Evolutionary conservation across 2,888 invertebrate species (phyloP), one percentile per base, ranked within the genome.

Genomic region (Lottia scabra): DNA sequence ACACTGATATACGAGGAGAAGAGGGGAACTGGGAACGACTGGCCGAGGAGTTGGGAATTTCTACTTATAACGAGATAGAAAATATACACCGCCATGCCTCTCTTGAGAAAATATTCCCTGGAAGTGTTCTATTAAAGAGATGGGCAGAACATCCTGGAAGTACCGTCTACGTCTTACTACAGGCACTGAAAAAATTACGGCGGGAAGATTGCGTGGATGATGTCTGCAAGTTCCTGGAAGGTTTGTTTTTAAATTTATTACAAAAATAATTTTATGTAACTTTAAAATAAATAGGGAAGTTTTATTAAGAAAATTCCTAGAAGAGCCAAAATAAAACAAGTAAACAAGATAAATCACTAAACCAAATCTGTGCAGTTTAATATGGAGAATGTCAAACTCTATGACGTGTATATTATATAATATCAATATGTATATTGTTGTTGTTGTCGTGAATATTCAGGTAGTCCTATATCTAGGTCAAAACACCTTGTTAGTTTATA

Each of bases 11-110:
- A n/a, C 63, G 46, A 23, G 43, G 67, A 43, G 63, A 45, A 13
- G 46, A 65, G 8, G 72, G 72, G 10, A 72, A 70, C 46, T 75
- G 75, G 75, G 75, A 72, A 48, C 30, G 66, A 16, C 56, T 75
- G 45, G 75, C 75, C 13, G 75, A 75, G 46, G 69, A 75, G 19
- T 67, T 75, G 62, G 75, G 75, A 63, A 67, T 72, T 43, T 63
- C 27, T 13, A 46, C 70, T 0, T 30, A 19, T 30, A 19, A 38
- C 15, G 70, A 70, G 38, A 15, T 70, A 30, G 70, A 70, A 12
- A 45, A 46, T 30, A 70, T 70, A n/a, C 63, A 23, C 15, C 69
- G 67, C 26, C 63, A 65, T 48, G 72, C 75, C 15, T 44, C 65
- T 16, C 65, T 75, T 5, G 63, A 38, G 38, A 63, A 71, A 30